Conservation (phyloP, 2,113 vertebrate genomes). For the Atractosteus spatula region DNA sequence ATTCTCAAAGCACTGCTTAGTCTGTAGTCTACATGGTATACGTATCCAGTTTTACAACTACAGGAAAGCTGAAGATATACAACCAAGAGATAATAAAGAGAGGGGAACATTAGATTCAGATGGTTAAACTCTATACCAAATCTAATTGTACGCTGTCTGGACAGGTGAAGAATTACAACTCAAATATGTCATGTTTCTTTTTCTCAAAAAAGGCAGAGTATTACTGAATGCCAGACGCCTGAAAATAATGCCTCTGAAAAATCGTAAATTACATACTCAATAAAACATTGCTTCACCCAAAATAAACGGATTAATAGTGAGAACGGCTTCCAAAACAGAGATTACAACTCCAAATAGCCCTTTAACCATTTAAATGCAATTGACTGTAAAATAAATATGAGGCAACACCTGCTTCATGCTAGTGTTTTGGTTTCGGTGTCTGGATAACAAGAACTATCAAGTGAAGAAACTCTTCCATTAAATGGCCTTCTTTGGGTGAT, state of each 20-base stretch:
- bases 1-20: not conserved
- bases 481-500: too few relatives aligned
- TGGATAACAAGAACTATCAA: too few relatives aligned
- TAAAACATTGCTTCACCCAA: not conserved
- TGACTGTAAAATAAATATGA: not conserved
- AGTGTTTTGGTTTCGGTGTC: too few relatives aligned
- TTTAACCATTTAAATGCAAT: not conserved
- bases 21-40: not conserved
- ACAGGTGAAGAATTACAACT: constrained; percentile 8
- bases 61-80: not conserved
- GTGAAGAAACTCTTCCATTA: too few relatives aligned
- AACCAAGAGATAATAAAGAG: not conserved
- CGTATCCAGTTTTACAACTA: too few relatives aligned
- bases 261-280: not conserved
- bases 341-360: not conserved
- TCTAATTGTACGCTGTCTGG: not conserved
- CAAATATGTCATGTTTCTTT: not conserved
- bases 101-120: not conserved
- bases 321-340: too few relatives aligned
- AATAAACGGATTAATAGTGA: too few relatives aligned
- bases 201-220: too few relatives aligned
- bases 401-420: too few relatives aligned
- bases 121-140: constrained; percentile 1
- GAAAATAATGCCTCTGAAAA: not conserved
- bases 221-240: not conserved